phyloP scores from a whole-genome alignment of 1,140 invertebrate genomes.

The Drosophila guanche region DNA sequence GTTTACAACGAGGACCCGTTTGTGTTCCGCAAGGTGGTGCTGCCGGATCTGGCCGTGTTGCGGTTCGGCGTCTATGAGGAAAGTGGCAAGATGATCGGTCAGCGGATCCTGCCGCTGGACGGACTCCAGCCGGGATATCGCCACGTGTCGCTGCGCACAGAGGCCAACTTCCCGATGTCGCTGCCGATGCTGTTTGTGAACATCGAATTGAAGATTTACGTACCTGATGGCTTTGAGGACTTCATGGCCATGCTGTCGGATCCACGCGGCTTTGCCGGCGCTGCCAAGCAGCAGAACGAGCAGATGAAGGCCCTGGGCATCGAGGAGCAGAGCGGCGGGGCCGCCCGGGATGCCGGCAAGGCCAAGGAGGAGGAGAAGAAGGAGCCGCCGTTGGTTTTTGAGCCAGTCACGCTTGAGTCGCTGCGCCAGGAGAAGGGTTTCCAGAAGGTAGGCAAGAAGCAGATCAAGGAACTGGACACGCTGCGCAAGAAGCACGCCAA shows the following conservation, averaged over 20 bases:
- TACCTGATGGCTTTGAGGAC: conserved; percentile 99
- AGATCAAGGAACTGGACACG: conserved; percentile 97
- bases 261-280: conserved; percentile 95
- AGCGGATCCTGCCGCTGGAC: conserved; percentile 98
- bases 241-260: conserved; percentile 99
- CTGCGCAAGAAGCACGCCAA: conserved; percentile 97
- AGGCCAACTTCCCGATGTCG: conserved; percentile 99
- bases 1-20: conserved; percentile 99
- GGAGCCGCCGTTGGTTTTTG: conserved; percentile 91
- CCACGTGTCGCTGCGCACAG: conserved; percentile 98
- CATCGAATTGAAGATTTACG: conserved; percentile 99
- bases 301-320: conserved; percentile 98
- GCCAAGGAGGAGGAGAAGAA: conserved; percentile 89
- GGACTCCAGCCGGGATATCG: conserved; percentile 98
- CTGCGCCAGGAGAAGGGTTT: conserved; percentile 96
- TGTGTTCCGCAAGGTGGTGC: conserved; percentile 98
- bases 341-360: conserved; percentile 84
- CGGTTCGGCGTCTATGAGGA: conserved; percentile 99
- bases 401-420: conserved; percentile 95
- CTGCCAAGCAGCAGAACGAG: conserved; percentile 93
- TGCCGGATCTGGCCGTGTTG: conserved; percentile 98
- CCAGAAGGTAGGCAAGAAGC: conserved; percentile 97
- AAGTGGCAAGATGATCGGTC: conserved; percentile 97
- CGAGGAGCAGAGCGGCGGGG: conserved; percentile 88
- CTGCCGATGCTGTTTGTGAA: conserved; percentile 99